A percentile compares a stretch with the other conserved stretches of the same genome.
Conservation (phyloP, 2,113 vertebrate genomes). For the Coregonus clupeaformis region DNA sequence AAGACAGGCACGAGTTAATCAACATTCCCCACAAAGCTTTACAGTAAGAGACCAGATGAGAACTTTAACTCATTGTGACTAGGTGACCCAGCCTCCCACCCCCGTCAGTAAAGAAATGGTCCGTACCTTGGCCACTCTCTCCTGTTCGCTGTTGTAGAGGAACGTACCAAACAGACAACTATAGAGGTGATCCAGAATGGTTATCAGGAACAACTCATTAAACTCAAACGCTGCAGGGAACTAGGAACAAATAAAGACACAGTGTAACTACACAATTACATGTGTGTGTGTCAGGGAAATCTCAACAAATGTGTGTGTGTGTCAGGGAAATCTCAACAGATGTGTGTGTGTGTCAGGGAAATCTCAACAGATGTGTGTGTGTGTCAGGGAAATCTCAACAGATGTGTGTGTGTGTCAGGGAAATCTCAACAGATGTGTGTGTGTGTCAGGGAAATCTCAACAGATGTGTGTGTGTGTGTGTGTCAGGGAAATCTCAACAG, state of each 20-base stretch:
- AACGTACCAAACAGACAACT: slow-evolving; percentile 97
- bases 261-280: background rate
- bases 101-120: background rate
- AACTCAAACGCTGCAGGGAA: slow-evolving; percentile 97
- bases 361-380: too few relatives aligned
- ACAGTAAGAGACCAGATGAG: background rate
- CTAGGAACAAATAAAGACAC: slow-evolving; percentile 61
- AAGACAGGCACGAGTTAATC: background rate
- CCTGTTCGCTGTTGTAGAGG: slow-evolving; percentile 90
- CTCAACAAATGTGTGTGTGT: background rate
- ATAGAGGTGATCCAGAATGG: slow-evolving; percentile 94
- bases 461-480: background rate
- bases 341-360: too few relatives aligned
- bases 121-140: slow-evolving; percentile 81
- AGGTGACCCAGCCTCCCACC: background rate
- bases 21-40: background rate
- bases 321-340: background rate
- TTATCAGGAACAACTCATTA: slow-evolving; percentile 93
- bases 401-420: too few relatives aligned
- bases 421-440: too few relatives aligned
- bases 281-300: too few relatives aligned
- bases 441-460: too few relatives aligned
- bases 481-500: too few relatives aligned
- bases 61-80: too few relatives aligned
- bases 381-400: too few relatives aligned